Evolutionary conservation across 2,797 vertebrate species (phyloP).

Genomic region (Pseudochirops cupreus): DNA sequence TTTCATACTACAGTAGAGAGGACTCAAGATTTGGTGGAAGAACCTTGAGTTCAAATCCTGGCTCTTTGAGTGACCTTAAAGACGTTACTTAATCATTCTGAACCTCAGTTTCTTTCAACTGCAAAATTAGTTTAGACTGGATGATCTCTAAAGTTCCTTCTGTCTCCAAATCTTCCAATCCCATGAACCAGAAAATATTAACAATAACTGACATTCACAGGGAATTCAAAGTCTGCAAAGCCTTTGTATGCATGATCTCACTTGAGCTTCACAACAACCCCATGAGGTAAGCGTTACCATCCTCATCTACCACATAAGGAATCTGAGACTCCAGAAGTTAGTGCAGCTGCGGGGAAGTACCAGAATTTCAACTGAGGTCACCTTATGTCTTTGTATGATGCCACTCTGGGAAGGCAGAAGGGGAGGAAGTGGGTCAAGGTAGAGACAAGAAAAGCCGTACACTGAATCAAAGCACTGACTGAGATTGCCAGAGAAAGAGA

Average conservation of each 20-base stretch:
- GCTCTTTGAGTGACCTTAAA: background rate
- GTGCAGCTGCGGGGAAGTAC: background rate
- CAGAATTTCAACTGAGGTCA: background rate
- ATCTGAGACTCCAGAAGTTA: background rate
- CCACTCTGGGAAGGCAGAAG: background rate
- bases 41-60: background rate
- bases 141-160: background rate
- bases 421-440: background rate
- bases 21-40: background rate
- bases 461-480: background rate
- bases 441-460: background rate
- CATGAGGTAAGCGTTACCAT: no score
- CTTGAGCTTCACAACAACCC: background rate
- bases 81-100: background rate
- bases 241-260: background rate
- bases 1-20: background rate
- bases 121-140: background rate
- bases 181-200: background rate
- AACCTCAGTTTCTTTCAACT: background rate
- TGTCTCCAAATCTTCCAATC: background rate
- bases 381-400: background rate
- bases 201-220: background rate
- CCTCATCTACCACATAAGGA: background rate
- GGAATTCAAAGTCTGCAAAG: background rate
- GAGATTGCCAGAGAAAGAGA: background rate